A percentile compares a stretch with the other conserved stretches of the same genome.
phyloP scores from a whole-genome alignment of 1,140 invertebrate genomes.

The Macrobrachium nipponense region DNA sequence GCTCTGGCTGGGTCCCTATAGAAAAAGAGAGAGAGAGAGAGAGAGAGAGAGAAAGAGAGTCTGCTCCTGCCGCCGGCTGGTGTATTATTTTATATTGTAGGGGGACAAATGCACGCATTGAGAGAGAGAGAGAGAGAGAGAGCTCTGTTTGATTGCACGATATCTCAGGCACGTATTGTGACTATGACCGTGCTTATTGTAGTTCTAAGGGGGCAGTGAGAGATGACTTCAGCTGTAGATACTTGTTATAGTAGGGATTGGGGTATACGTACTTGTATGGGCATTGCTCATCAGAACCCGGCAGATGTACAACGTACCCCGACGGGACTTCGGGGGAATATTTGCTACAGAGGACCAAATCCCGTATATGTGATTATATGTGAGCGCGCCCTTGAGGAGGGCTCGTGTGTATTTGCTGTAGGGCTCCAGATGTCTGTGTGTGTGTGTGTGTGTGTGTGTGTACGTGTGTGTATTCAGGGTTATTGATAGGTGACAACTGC shows the following conservation, averaged over 20 bases:
- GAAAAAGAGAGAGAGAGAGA: not conserved
- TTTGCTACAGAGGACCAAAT: too few relatives aligned
- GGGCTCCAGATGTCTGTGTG: too few relatives aligned
- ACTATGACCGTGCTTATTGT: too few relatives aligned
- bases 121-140: not conserved
- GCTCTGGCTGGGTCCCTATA: slow-evolving; percentile 45
- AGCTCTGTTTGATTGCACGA: slow-evolving; percentile 50
- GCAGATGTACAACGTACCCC: slow-evolving; percentile 46
- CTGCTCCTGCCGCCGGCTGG: slow-evolving; percentile 25
- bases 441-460: too few relatives aligned
- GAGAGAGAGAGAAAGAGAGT: too few relatives aligned
- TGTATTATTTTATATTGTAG: slow-evolving; percentile 36
- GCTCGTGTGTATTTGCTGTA: too few relatives aligned
- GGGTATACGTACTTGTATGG: too few relatives aligned
- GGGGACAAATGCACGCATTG: slow-evolving; percentile 47
- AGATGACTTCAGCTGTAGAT: not conserved
- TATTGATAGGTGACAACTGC: slow-evolving; percentile 49
- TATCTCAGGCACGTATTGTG: not conserved
- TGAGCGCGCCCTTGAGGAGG: too few relatives aligned
- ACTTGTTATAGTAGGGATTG: not conserved
- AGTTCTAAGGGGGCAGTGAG: not conserved
- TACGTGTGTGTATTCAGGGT: slow-evolving; percentile 40
- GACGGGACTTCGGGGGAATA: slow-evolving; percentile 19
- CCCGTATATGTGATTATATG: too few relatives aligned
- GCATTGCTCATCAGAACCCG: slow-evolving; percentile 2